phyloP scores from a whole-genome alignment of 2,113 vertebrate species.

The Periophthalmodon schlosseri region DNA sequence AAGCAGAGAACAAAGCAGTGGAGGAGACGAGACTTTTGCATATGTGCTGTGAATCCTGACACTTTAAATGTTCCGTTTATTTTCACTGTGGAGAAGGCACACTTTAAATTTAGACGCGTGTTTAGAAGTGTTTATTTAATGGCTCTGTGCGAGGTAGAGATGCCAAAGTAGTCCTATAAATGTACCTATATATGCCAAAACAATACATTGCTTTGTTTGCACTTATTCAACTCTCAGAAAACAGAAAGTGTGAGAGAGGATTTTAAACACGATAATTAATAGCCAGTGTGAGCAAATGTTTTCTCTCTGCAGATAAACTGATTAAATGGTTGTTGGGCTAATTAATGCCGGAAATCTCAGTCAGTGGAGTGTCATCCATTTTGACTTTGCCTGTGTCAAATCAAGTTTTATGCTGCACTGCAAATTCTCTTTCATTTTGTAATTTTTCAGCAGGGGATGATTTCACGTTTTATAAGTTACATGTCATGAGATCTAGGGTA shows the following conservation, averaged over 20 bases:
- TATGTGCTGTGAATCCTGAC: conserved; percentile 24
- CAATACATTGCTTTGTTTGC: neutral
- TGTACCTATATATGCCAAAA: neutral
- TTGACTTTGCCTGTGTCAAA: neutral
- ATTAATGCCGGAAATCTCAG: conserved; percentile 3
- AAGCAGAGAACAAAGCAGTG: conserved; percentile 33
- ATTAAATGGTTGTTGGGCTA: conserved; percentile 6
- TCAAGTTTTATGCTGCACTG: neutral
- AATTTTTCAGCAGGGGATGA: neutral
- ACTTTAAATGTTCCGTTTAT: conserved; percentile 21
- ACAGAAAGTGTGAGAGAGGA: conserved; percentile 7
- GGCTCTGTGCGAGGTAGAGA: neutral
- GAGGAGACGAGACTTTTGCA: conserved; percentile 8
- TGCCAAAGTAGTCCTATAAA: conserved; percentile 1
- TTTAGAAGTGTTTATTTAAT: conserved; percentile 6
- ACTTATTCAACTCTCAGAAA: neutral
- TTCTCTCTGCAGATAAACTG: neutral
- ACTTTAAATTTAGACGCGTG: conserved; percentile 13
- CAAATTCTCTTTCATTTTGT: neutral
- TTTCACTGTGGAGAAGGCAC: conserved; percentile 10
- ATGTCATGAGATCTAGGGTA: neutral
- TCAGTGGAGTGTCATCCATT: neutral
- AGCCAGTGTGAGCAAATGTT: neutral
- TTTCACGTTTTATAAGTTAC: neutral
- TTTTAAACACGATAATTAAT: conserved; percentile 3